Percentiles rank a stretch among this genome's conserved stretches.
phyloP scores from a whole-genome alignment of 1,140 invertebrate genomes.

The Pseudomyrmex cubaensis region DNA sequence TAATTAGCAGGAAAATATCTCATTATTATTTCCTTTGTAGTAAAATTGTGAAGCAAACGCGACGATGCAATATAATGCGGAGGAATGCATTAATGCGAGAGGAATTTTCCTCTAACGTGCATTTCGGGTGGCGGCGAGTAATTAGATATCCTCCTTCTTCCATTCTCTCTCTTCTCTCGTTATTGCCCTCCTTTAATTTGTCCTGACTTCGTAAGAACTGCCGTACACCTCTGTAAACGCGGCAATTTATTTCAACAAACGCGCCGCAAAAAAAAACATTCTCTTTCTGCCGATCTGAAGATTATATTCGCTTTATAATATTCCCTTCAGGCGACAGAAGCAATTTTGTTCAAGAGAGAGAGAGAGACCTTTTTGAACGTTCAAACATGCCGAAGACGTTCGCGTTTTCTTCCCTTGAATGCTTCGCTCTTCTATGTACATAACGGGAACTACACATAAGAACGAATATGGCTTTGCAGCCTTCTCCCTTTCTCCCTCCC shows the following conservation, averaged over 20 bases:
- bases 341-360: slow-evolving; percentile 37
- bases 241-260: slow-evolving; percentile 33
- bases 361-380: slow-evolving; percentile 17
- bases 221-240: slow-evolving; percentile 6
- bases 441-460: not conserved
- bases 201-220: slow-evolving; percentile 21
- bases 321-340: slow-evolving; percentile 48
- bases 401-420: slow-evolving; percentile 21
- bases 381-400: slow-evolving; percentile 54
- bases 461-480: slow-evolving; percentile 47
- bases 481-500: not conserved
- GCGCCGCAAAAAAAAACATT: slow-evolving; percentile 21
- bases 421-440: slow-evolving; percentile 1
- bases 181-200: slow-evolving; percentile 46
- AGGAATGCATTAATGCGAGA: slow-evolving; percentile 42
- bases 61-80: slow-evolving; percentile 21
- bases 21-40: slow-evolving; percentile 40
- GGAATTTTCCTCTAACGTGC: slow-evolving; percentile 45
- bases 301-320: slow-evolving; percentile 58
- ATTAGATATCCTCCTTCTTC: slow-evolving; percentile 12
- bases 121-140: slow-evolving; percentile 24
- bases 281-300: slow-evolving; percentile 1
- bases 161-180: not conserved
- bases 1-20: slow-evolving; percentile 38
- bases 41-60: slow-evolving; percentile 9